Percentiles rank a stretch among this genome's conserved stretches.
Evolutionary conservation across 2,888 invertebrate species (phyloP).

Genomic region (Allolobophora icterica): DNA sequence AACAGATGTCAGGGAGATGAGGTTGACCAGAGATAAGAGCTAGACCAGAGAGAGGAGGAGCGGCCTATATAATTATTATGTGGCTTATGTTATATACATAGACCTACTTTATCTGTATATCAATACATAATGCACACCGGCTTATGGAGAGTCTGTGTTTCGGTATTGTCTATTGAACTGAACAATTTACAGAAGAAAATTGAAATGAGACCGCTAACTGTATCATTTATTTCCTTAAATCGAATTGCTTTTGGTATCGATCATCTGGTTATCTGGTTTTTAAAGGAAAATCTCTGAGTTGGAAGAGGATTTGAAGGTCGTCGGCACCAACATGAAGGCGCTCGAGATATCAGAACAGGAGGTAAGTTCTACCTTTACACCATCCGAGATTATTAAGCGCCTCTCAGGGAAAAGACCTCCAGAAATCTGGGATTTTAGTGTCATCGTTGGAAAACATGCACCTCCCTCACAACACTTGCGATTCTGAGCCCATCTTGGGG

Average conservation of each 20-base stretch:
- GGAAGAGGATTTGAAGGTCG: constrained; percentile 57
- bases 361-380: constrained; percentile 50
- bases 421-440: not conserved
- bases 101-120: too few relatives aligned
- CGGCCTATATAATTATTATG: too few relatives aligned
- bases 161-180: not conserved
- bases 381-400: not conserved
- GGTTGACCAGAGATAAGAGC: too few relatives aligned
- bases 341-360: constrained; percentile 57
- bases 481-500: not conserved
- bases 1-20: too few relatives aligned
- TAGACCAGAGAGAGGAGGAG: too few relatives aligned
- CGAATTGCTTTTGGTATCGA: not conserved
- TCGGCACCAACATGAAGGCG: constrained; percentile 57
- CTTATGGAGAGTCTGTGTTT: not conserved
- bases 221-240: not conserved
- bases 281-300: constrained; percentile 57
- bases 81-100: too few relatives aligned
- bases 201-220: not conserved
- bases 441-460: not conserved
- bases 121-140: not conserved
- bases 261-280: not conserved
- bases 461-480: not conserved
- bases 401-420: not conserved
- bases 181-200: not conserved